phyloP scores from a whole-genome alignment of 2,113 vertebrate species.

The Jacana jacana region DNA sequence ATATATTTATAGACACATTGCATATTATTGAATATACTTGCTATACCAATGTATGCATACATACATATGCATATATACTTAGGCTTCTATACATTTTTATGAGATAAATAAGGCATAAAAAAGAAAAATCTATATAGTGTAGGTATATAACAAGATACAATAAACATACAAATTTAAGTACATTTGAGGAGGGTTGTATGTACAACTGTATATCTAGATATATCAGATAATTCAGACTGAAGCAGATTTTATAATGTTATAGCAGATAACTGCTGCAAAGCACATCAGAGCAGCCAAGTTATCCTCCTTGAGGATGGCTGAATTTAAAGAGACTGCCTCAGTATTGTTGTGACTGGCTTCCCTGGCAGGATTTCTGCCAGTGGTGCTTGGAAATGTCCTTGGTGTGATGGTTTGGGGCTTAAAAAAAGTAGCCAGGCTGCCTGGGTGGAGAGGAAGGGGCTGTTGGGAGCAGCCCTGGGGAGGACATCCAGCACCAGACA shows the following conservation, averaged over 20 bases:
- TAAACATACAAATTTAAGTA: not conserved
- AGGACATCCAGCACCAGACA: not conserved
- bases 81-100: not conserved
- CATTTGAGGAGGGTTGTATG: not conserved
- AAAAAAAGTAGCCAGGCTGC: not conserved
- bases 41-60: not conserved
- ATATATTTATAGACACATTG: not conserved
- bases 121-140: not conserved
- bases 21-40: not conserved
- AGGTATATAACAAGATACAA: not conserved
- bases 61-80: not conserved
- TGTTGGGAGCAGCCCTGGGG: not conserved
- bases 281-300: not conserved
- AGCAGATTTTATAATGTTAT: not conserved
- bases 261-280: not conserved
- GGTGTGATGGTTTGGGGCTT: not conserved
- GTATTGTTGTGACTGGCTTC: rapidly evolving
- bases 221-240: not conserved
- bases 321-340: not conserved
- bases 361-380: not conserved
- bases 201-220: not conserved
- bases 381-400: not conserved
- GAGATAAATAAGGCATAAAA: not conserved
- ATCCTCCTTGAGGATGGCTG: not conserved
- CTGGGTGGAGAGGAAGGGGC: not conserved